Evolutionary conservation across 2,113 vertebrate species (phyloP), one percentile per base, ranked within the genome.

Genomic region (Pachypanchax playfairii): DNA sequence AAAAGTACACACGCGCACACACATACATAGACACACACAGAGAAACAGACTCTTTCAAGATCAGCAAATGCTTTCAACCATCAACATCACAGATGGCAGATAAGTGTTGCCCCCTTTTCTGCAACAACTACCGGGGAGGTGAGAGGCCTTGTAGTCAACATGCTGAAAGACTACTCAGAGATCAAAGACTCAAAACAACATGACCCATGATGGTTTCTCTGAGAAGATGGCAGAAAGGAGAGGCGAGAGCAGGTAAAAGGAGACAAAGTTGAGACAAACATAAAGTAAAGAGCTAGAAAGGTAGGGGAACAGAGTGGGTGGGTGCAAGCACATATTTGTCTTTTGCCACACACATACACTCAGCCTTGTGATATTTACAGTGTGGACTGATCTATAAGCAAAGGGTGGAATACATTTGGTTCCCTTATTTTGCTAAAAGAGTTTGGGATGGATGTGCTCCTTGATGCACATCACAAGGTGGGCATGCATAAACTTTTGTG

Each of bases 81-180:
- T 86, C 82, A 82, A 86, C 85, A 89, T 86, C 84, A 89, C 68
- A 90, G 85, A 80, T 82, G 73, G 65, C 67, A 69, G 80, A 84
- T 84, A 85, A 89, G 80, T 84, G 79, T 78, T n/a, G 77, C 73
- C 65, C 83, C 71, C 66, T 82, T 73, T 88, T 85, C 82, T 75
- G 73, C 81, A 84, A 76, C 81, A 83, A 83, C 83, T 79, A 81
- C 79, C 58, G 73, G 81, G 81, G 86, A 86, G 85, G 85, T 87
- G 84, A 89, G 88, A 87, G 83, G 81, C 79, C 85, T 85, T 79
- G 78, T 85, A 86, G 86, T 83, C 85, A 83, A 83, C 83, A 85
- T 74, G 68, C 79, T 86, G 73, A 88, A 85, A 86, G 79, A 83
- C 83, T 83, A 77, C 80, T 82, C 80, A 58, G 17, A 84, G 86